A percentile compares a stretch with the other conserved stretches of the same genome.
phyloP scores from a whole-genome alignment of 2,113 vertebrate species.

The Phyllostomus hastatus region DNA sequence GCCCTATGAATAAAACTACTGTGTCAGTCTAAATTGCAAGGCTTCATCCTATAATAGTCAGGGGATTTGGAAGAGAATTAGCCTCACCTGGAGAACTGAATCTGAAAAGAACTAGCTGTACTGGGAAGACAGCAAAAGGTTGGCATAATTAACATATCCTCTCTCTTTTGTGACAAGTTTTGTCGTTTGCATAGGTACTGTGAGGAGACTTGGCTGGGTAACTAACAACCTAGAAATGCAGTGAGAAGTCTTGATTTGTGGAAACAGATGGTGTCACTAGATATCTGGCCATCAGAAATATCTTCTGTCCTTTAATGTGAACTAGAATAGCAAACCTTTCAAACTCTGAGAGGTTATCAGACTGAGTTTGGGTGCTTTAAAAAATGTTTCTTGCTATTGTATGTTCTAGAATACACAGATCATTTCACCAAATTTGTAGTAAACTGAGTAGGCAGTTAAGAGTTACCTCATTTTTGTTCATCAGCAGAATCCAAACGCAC shows the following conservation, averaged over 20 bases:
- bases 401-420: not conserved
- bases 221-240: slow-evolving; percentile 24
- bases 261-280: slow-evolving; percentile 16
- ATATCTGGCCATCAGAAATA: slow-evolving; percentile 28
- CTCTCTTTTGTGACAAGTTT: not conserved
- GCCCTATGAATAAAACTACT: slow-evolving; percentile 18
- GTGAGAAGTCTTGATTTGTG: slow-evolving; percentile 51
- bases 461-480: slow-evolving; percentile 42
- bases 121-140: not conserved
- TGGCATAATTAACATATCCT: slow-evolving; percentile 32
- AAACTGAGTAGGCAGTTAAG: slow-evolving; percentile 25
- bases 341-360: not conserved
- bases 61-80: slow-evolving; percentile 30
- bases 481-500: slow-evolving; percentile 27
- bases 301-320: slow-evolving; percentile 30
- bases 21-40: not conserved
- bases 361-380: slow-evolving; percentile 19
- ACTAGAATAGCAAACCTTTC: not conserved
- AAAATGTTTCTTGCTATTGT: slow-evolving; percentile 38
- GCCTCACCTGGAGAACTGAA: slow-evolving; percentile 19
- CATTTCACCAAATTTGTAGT: slow-evolving; percentile 36
- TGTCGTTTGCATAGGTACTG: slow-evolving; percentile 15
- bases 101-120: slow-evolving; percentile 36
- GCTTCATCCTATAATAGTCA: not conserved
- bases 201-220: not conserved